Evolutionary conservation across 2,888 invertebrate genomes (phyloP), one percentile per base, ranked within the genome.

Genomic region (Pherbina coryleti): DNA sequence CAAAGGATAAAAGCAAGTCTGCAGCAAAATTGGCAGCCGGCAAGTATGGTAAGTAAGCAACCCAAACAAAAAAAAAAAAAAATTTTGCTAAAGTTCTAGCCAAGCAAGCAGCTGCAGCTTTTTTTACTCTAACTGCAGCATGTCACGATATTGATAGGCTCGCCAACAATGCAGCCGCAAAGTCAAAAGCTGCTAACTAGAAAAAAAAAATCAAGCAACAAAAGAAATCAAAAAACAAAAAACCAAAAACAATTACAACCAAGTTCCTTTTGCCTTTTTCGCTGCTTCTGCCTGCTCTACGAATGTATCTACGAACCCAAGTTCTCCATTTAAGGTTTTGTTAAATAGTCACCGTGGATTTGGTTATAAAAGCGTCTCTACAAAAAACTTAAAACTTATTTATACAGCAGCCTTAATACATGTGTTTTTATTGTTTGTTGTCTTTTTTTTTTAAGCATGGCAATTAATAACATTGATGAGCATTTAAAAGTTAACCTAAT

Each of bases 101-200:
- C 82, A 82, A 77, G 34, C n/a, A 75, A 76, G 69, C 73, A 66
- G 75, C 75, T 60, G 69, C 76, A 67, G 66, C 75, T 37, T 28
- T 53, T 22, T 53, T 79, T 62, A 73, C 80, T 83, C 88, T 86
- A 87, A 87, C 87, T 87, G 87, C 85, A 85, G 85, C 83, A 81
- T 85, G 88, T 87, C 86, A 87, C 86, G 86, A 88, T 84, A 83
- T 83, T 70, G 49, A 22, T 71, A 14, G 57, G 51, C 34, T n/a
- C 19, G 49, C 49, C 22, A 69, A 55, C 25, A 60, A 44, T 11
- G 60, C 60, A 60, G 60, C 60, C 17, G 70, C 60, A 44, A n/a
- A 19, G 25, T 31, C 34, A 73, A 19, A 9, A 37, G 64, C 2
- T n/a, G 34, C 31, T 17, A 49, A 37, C 22, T 28, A 34, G 14